Evolutionary conservation across 2,113 vertebrate species (phyloP), one percentile per base, ranked within the genome.

Genomic region (Lycaon pictus): DNA sequence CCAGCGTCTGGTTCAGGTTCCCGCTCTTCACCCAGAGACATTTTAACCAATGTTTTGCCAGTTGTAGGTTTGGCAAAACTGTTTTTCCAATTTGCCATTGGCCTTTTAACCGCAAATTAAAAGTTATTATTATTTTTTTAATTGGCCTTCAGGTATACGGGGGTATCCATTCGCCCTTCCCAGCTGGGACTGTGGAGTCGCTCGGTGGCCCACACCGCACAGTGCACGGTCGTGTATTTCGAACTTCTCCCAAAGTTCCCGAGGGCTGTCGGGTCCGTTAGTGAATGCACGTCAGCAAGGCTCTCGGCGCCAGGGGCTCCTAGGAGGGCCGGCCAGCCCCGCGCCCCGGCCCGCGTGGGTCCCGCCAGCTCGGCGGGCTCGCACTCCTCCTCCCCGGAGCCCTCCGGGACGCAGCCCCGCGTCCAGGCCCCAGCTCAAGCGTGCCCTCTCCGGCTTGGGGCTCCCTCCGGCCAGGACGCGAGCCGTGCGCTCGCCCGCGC

Each of bases 1-100:
- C 65, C 16, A 60, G 63, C 60, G 29, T 74, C 56, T 69, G 71
- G 32, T 81, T 60, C 63, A 93, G 85, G 84, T 90, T 37, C 77
- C 65, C 43, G 23, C 65, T 95, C 86, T 56, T 72, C 77, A 74
- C 43, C 12, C 85, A 29, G 62, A 35, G 83, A 88, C 35, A 27
- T 74, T 90, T 88, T 32, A 65, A 60, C 48, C 81, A 77, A 71
- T n/a, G 7, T 60, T 94, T 96, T 92, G 20, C 51, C 48, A 77
- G 22, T 60, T 71, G 35, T 1, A 43, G 43, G 91, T 56, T 81
- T 81, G 32, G 62, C 11, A 80, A 92, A 71, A 58, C 25, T n/a
- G 8, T 63, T 67, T 87, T 95, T 32, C 32, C 76, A 69, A 53
- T 19, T 93, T 88, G 32, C 69, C 35, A 69, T 32, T 77, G 37